Percentiles rank a stretch among this genome's conserved stretches.
Conservation (phyloP, 2,113 vertebrate species). For the Platycercus adscitus region DNA sequence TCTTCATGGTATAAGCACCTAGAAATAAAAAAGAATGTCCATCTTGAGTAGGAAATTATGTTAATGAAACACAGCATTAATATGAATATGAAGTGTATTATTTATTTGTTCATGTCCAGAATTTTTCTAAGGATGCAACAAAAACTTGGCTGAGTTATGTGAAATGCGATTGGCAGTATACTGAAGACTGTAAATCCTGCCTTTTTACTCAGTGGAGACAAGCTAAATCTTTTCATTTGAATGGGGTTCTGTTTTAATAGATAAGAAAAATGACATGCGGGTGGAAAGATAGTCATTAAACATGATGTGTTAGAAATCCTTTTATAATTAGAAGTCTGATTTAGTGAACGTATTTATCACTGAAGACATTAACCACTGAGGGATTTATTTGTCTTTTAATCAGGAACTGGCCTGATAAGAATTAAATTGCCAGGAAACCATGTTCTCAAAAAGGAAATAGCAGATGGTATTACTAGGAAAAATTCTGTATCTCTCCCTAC, state of each 20-base stretch:
- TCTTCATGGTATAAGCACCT: background rate
- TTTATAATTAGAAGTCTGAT: conserved; percentile 38
- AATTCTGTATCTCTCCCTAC: background rate
- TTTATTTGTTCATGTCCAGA: background rate
- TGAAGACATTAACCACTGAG: background rate
- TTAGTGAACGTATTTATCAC: conserved; percentile 19
- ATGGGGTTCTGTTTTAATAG: conserved; percentile 17
- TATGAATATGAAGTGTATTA: background rate
- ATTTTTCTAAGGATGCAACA: background rate
- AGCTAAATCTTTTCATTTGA: conserved; percentile 20
- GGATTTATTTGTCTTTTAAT: conserved; percentile 41
- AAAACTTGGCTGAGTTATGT: background rate
- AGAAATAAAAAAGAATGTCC: background rate
- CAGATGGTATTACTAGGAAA: conserved; percentile 26
- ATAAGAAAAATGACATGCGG: background rate
- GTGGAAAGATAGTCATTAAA: conserved; percentile 39
- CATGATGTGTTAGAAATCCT: background rate
- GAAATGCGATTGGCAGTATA: background rate
- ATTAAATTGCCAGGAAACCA: background rate
- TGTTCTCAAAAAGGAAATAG: conserved; percentile 38
- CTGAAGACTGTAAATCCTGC: background rate
- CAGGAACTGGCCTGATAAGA: background rate
- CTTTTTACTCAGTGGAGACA: conserved; percentile 19
- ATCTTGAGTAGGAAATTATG: background rate
- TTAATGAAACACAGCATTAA: background rate